Conservation (phyloP, 1,140 invertebrate species). For the Pissodes strobi region DNA sequence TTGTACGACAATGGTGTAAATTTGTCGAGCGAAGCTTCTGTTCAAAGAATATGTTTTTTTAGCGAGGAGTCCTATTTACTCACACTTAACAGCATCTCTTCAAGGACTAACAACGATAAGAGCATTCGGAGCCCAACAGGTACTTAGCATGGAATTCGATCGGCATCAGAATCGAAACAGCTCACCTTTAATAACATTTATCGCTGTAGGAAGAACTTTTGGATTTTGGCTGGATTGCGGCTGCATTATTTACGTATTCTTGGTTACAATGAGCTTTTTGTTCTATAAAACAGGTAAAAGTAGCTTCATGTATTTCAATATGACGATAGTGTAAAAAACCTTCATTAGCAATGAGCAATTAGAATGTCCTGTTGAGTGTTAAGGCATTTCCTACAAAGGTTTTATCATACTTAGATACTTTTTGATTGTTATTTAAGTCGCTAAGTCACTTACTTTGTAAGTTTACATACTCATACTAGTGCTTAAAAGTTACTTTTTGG, state of each 20-base stretch:
- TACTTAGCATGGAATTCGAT: constrained; percentile 75
- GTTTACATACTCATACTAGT: too few species aligned
- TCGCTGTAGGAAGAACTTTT: constrained; percentile 65
- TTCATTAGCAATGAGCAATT: too few species aligned
- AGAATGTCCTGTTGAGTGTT: too few species aligned
- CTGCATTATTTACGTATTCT: constrained; percentile 68
- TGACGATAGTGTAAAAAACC: too few species aligned
- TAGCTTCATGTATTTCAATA: constrained; percentile 1
- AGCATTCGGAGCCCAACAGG: constrained; percentile 67
- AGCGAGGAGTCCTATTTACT: constrained; percentile 80
- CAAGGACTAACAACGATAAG: constrained; percentile 82
- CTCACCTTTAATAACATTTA: constrained; percentile 67
- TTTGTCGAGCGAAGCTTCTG: neutral
- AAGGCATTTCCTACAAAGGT: too few species aligned
- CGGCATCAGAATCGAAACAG: constrained; percentile 62
- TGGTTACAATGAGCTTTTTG: constrained; percentile 63
- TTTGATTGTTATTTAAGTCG: too few species aligned
- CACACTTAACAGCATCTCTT: constrained; percentile 77
- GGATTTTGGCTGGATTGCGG: constrained; percentile 67
- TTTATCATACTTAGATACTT: neutral
- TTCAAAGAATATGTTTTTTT: constrained; percentile 33
- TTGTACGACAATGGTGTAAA: too few species aligned
- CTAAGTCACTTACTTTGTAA: too few species aligned
- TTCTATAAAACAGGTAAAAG: constrained; percentile 54
- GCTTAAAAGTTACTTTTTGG: too few species aligned